phyloP scores from a whole-genome alignment of 2,797 vertebrate genomes.

The Mormyrus proboscirostris region DNA sequence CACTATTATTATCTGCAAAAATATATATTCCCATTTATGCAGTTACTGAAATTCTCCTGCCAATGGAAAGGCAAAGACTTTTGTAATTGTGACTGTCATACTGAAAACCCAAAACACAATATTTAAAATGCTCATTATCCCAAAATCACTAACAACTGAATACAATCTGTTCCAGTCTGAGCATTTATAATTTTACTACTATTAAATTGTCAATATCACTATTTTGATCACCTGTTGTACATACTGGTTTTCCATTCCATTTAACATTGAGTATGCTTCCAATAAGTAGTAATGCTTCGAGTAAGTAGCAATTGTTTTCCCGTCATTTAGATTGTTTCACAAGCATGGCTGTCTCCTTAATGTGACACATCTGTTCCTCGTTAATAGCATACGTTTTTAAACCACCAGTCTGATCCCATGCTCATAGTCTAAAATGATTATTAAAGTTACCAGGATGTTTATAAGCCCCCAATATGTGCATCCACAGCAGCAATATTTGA shows the following conservation, averaged over 20 bases:
- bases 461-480: not conserved
- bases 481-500: not conserved
- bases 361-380: constrained; percentile 53
- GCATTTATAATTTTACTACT: not conserved
- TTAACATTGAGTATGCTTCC: not conserved
- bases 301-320: constrained; percentile 29
- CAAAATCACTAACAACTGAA: not conserved
- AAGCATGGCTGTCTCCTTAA: constrained; percentile 45
- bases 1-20: not conserved
- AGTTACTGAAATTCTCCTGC: not conserved
- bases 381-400: constrained; percentile 54
- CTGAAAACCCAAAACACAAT: not conserved
- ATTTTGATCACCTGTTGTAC: not conserved
- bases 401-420: constrained; percentile 48
- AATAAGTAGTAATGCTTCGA: not conserved
- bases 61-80: not conserved
- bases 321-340: constrained; percentile 28
- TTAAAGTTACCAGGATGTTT: not conserved
- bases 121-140: not conserved
- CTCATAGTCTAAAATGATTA: constrained; percentile 59
- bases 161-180: not conserved
- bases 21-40: not conserved
- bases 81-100: not conserved
- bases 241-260: not conserved
- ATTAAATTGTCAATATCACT: not conserved